Evolutionary conservation across 2,113 vertebrate genomes (phyloP).

Genomic region (Hemicordylus capensis): DNA sequence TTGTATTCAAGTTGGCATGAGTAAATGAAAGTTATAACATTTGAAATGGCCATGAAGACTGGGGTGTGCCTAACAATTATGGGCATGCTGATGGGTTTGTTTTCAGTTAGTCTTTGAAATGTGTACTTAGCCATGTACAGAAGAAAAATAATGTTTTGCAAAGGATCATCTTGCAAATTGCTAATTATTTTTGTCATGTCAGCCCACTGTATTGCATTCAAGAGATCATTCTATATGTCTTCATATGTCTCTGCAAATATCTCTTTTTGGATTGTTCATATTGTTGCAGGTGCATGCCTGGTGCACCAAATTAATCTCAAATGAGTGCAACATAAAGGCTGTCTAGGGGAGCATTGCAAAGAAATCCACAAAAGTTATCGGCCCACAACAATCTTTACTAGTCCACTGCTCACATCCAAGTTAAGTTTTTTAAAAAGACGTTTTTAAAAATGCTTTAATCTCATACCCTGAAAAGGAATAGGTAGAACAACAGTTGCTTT

Average conservation of each 20-base stretch:
- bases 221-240: background rate
- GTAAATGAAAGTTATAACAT: no score
- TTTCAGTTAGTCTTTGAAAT: conserved; percentile 3
- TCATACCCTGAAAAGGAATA: background rate
- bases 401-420: background rate
- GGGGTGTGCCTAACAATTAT: no score
- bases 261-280: background rate
- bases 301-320: no score
- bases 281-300: no score
- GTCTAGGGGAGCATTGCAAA: no score
- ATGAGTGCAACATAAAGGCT: no score
- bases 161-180: background rate
- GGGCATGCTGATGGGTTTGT: background rate
- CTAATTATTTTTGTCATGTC: conserved; percentile 33
- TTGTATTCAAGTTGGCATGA: no score
- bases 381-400: background rate
- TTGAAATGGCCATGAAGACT: no score
- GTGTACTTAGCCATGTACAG: background rate
- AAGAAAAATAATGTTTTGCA: background rate
- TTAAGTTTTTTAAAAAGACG: no score
- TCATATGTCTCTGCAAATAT: background rate
- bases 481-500: background rate
- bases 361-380: no score
- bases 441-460: background rate
- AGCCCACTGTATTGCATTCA: background rate